phyloP scores from a whole-genome alignment of 2,797 vertebrate species.

The Crax fasciolata region DNA sequence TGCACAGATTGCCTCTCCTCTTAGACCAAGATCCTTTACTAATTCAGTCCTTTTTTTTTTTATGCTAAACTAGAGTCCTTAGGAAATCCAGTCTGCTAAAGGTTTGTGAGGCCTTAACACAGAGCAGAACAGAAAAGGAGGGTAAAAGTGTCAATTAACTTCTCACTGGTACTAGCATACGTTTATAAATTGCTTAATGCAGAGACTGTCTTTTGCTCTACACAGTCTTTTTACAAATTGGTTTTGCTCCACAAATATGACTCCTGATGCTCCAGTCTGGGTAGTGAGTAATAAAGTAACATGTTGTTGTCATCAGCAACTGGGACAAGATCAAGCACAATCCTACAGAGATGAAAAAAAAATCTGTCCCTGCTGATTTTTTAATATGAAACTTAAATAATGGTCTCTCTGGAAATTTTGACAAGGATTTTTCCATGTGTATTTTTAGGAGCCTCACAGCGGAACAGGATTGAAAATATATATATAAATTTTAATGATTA shows the following conservation, averaged over 20 bases:
- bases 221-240: not conserved
- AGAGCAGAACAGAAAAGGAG: not conserved
- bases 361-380: not conserved
- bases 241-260: not conserved
- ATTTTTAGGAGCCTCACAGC: not conserved
- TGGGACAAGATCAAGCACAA: fast-evolving
- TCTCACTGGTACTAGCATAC: not conserved
- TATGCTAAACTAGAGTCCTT: not conserved
- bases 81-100: not conserved
- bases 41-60: not conserved
- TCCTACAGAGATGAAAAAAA: not conserved
- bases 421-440: not conserved
- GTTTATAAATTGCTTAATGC: not conserved
- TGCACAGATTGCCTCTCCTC: fast-evolving
- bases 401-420: not conserved
- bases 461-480: not conserved
- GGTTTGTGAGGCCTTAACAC: not conserved
- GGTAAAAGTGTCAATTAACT: not conserved
- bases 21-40: not conserved
- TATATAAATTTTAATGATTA: not conserved
- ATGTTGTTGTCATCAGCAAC: not conserved
- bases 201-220: not conserved
- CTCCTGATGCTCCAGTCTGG: not conserved
- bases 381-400: not conserved
- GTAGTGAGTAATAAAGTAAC: not conserved